phyloP scores from a whole-genome alignment of 2,888 invertebrate species.

The Pyrochroa serraticornis region DNA sequence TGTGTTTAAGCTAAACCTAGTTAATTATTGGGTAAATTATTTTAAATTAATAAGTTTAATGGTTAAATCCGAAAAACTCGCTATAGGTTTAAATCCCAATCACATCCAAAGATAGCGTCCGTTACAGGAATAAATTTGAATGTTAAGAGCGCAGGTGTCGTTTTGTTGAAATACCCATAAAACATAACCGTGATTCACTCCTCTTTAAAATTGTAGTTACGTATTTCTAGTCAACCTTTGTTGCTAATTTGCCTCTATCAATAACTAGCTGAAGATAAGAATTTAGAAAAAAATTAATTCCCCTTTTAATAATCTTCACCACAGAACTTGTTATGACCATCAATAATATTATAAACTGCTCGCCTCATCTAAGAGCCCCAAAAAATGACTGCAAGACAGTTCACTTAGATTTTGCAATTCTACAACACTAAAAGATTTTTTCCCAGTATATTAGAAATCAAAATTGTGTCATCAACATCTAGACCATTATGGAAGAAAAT shows the following conservation, averaged over 20 bases:
- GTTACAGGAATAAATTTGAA: slow-evolving; percentile 24
- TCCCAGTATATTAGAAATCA: not conserved
- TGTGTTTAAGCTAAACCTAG: no score
- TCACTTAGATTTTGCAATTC: no score
- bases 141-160: slow-evolving; percentile 25
- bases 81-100: not conserved
- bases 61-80: no score
- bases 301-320: not conserved
- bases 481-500: no score
- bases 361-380: no score
- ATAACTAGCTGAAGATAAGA: not conserved
- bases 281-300: not conserved
- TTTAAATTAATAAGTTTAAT: no score
- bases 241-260: slow-evolving; percentile 5
- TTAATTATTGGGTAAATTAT: no score
- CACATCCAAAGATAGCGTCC: slow-evolving; percentile 22
- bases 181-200: slow-evolving; percentile 25
- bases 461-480: no score
- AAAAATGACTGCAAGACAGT: no score
- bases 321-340: no score
- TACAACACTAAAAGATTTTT: no score
- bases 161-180: slow-evolving; percentile 24
- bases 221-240: slow-evolving; percentile 1
- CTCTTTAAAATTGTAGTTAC: slow-evolving; percentile 20
- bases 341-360: no score